Conservation (phyloP, 1,140 invertebrate genomes). For the Daktulosphaira vitifoliae region DNA sequence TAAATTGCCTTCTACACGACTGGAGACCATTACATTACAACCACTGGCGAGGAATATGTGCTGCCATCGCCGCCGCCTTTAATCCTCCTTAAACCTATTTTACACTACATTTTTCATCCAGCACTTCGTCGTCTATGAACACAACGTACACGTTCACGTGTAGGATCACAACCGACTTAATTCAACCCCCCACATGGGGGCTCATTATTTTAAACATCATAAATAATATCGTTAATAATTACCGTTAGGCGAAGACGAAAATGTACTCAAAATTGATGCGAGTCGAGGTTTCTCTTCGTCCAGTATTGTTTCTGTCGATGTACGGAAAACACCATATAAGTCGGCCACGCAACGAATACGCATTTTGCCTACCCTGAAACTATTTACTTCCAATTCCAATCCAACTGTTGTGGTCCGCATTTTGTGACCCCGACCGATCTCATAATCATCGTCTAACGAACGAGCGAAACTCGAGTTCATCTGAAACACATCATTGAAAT, state of each 20-base stretch:
- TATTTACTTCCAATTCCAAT: constrained; percentile 38
- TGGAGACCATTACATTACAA: constrained; percentile 29
- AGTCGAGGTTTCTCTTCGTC: constrained; percentile 57
- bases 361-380: constrained; percentile 43
- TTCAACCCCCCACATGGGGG: too few relatives aligned
- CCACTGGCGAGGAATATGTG: constrained; percentile 17
- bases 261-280: constrained; percentile 56
- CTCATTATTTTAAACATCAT: too few relatives aligned
- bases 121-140: too few relatives aligned
- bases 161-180: too few relatives aligned
- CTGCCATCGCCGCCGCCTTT: background rate
- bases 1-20: constrained; percentile 25
- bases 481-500: constrained; percentile 8
- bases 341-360: constrained; percentile 54
- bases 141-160: too few relatives aligned
- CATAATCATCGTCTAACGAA: background rate
- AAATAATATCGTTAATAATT: too few relatives aligned
- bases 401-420: constrained; percentile 35
- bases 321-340: constrained; percentile 51
- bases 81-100: constrained; percentile 29
- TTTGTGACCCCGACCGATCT: background rate
- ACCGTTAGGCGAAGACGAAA: constrained; percentile 49
- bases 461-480: constrained; percentile 19
- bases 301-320: constrained; percentile 46
- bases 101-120: constrained; percentile 30